Evolutionary conservation across 2,888 invertebrate species (phyloP), one percentile per base, ranked within the genome.

Genomic region (Pristionchus arcanus): DNA sequence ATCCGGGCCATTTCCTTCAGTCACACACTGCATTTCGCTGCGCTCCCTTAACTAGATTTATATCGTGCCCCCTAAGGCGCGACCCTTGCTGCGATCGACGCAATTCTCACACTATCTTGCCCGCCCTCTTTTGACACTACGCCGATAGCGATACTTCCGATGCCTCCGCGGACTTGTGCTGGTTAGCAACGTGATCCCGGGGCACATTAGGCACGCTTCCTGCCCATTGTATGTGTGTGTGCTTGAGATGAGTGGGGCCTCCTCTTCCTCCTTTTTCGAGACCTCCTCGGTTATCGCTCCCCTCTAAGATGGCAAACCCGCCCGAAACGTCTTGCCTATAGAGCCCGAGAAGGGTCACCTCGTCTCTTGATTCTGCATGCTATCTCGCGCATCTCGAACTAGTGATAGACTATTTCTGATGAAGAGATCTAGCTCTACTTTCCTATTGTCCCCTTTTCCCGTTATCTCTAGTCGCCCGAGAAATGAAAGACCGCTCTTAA

Each of bases 101-200:
- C 63, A 68, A 49, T 66, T 87, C n/a, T 28, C 42, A 53, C 49
- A 49, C 21, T 55, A 25, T 19, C 28, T 19, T 63, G 21, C 31
- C 42, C 34, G 59, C 55, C 63, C n/a, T 66, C 86, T 66, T n/a
- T 31, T 59, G 34, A 34, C 31, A 25, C 31, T 85, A 21, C 37
- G 25, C 37, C 11, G 4, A 49, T 49, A 49, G 42, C 42, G 42
- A 49, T 55, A 19, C 83, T 53, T 28, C 37, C 53, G 28, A 1
- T 37, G 59, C 19, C 21, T 15, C 5, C 13, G 2, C 28, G 28
- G 49, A 81, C 49, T 49, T 49, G n/a, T 49, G 81, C 49, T 53
- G 81, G 42, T 81, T 81, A 81, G 81, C 81, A 81, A 81, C 81
- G 49, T 53, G 49, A 74, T 74, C 37, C 49, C 21, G n/a, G n/a